phyloP scores from a whole-genome alignment of 2,888 invertebrate species.

The Cordilura impudica region DNA sequence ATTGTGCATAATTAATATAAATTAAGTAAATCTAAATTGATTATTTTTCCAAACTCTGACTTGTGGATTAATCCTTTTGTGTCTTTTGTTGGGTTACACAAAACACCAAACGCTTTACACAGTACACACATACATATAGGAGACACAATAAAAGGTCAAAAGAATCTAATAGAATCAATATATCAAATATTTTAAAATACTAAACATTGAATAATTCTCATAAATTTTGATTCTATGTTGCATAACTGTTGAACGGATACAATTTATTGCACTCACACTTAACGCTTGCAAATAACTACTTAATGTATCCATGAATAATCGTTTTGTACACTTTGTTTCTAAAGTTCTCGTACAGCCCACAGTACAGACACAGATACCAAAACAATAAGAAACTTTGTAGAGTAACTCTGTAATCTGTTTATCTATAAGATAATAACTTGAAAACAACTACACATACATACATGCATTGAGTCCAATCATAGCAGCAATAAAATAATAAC shows the following conservation, averaged over 20 bases:
- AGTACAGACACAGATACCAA: not conserved
- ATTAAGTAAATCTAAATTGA: too few relatives aligned
- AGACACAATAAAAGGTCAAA: slow-evolving; percentile 12
- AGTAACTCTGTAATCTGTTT: slow-evolving; percentile 60
- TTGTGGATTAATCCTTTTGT: too few relatives aligned
- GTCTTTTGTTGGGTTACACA: too few relatives aligned
- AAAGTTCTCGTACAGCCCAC: slow-evolving; percentile 8
- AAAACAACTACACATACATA: slow-evolving; percentile 26
- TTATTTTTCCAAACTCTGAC: too few relatives aligned
- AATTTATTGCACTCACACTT: slow-evolving; percentile 53
- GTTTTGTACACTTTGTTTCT: not conserved
- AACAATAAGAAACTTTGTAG: slow-evolving; percentile 34
- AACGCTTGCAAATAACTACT: slow-evolving; percentile 32
- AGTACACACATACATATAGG: too few relatives aligned
- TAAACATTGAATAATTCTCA: slow-evolving; percentile 23
- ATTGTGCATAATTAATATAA: too few relatives aligned
- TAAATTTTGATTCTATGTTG: slow-evolving; percentile 15
- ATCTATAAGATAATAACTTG: slow-evolving; percentile 64
- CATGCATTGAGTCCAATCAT: not conserved
- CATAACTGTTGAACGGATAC: slow-evolving; percentile 30
- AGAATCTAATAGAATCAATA: slow-evolving; percentile 46
- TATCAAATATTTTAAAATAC: slow-evolving; percentile 54
- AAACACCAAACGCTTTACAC: too few relatives aligned
- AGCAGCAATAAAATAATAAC: slow-evolving; percentile 51
- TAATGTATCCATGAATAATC: slow-evolving; percentile 32